Percentiles rank a stretch among this genome's conserved stretches.
Conservation (phyloP, 2,113 vertebrate species). For the Silurus asotus region DNA sequence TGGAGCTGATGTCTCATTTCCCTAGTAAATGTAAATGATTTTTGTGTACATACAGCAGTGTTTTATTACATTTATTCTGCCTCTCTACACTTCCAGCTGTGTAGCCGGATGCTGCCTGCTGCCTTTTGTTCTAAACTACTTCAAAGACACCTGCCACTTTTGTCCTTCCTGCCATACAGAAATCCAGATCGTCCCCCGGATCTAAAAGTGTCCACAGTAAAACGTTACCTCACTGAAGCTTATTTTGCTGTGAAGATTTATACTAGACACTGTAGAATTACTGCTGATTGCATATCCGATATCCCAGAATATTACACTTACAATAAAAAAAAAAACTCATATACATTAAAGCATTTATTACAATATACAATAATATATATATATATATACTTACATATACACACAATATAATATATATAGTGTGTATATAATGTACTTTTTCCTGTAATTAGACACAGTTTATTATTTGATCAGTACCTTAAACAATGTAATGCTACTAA, state of each 20-base stretch:
- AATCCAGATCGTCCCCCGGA: constrained; percentile 37
- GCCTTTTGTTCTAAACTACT: constrained; percentile 77
- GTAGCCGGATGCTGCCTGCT: constrained; percentile 82
- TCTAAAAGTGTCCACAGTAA: constrained; percentile 48
- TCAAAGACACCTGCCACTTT: constrained; percentile 77
- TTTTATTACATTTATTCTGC: background rate
- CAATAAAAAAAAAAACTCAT: background rate
- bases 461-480: background rate
- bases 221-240: background rate
- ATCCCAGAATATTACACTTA: background rate
- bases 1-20: background rate
- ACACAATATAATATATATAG: too few species aligned
- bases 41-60: background rate
- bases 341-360: background rate
- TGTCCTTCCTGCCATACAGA: constrained; percentile 76
- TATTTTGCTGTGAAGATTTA: background rate
- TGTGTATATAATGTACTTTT: too few species aligned
- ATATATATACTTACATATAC: too few species aligned
- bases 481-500: background rate
- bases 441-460: background rate
- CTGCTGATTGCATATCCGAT: background rate
- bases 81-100: constrained; percentile 67
- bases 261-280: background rate
- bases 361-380: too few species aligned
- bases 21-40: background rate